phyloP scores from a whole-genome alignment of 2,113 vertebrate species.

The Ceratotherium simum region DNA sequence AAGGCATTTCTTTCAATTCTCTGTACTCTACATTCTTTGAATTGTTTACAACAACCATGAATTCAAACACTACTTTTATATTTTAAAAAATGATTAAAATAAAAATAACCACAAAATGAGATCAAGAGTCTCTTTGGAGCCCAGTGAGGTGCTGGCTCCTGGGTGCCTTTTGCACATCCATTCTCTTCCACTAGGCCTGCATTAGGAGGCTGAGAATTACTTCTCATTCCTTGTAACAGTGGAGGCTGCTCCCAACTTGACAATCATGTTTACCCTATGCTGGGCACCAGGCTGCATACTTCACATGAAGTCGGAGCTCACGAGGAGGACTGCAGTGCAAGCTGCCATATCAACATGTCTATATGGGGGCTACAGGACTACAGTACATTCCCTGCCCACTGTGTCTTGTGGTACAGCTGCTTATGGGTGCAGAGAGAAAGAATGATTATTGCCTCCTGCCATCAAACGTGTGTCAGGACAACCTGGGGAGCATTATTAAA shows the following conservation, averaged over 20 bases:
- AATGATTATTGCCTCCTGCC: background rate
- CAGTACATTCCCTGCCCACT: background rate
- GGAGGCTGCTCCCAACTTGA: background rate
- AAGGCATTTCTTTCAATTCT: background rate
- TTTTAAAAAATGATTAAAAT: background rate
- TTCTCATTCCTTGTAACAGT: background rate
- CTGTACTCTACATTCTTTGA: background rate
- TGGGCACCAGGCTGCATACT: background rate
- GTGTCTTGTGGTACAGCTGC: background rate
- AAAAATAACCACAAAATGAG: background rate
- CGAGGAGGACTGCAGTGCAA: background rate
- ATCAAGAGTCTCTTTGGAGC: background rate
- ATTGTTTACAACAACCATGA: background rate
- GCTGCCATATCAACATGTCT: background rate
- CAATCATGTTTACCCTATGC: background rate
- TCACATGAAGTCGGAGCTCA: background rate
- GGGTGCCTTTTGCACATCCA: background rate
- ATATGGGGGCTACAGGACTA: background rate
- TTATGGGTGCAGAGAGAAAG: background rate
- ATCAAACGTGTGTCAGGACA: background rate
- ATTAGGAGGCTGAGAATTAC: background rate
- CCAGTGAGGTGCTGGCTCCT: background rate
- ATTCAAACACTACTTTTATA: constrained; percentile 32
- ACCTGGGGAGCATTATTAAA: background rate
- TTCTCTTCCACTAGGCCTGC: background rate